A percentile compares a stretch with the other conserved stretches of the same genome.
Conservation (phyloP, 2,797 vertebrate genomes). For the Myoxocephalus aenaeus region DNA sequence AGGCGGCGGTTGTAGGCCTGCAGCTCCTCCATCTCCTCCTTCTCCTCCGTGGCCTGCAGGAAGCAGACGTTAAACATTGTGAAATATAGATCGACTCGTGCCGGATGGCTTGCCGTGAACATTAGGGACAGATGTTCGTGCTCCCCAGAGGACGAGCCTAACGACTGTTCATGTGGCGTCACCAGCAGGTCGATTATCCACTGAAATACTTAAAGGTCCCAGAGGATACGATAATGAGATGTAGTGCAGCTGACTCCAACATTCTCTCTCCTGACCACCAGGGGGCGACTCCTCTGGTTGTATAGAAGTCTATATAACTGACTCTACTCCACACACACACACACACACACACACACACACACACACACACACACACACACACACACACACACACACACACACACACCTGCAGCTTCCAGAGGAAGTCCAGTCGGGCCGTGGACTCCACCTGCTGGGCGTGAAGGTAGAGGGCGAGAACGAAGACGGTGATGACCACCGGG, state of each 20-base stretch:
- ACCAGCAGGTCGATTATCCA: too few species aligned
- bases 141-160: background rate
- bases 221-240: too few species aligned
- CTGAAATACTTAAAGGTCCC: too few species aligned
- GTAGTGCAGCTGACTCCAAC: too few species aligned
- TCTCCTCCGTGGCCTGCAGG: conserved; percentile 95
- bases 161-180: too few species aligned
- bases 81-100: background rate
- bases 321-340: too few species aligned
- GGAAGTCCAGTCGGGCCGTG: conserved; percentile 96
- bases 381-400: background rate
- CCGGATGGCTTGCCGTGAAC: too few species aligned
- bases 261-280: too few species aligned
- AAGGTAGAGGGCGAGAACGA: conserved; percentile 95
- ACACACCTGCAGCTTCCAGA: conserved; percentile 98
- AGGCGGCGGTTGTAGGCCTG: conserved; percentile 98
- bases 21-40: conserved; percentile 99
- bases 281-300: too few species aligned
- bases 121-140: background rate
- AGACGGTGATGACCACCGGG: conserved; percentile 95
- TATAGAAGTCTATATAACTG: too few species aligned
- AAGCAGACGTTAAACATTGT: background rate
- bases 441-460: conserved; percentile 99
- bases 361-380: too few species aligned
- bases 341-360: too few species aligned